Conservation (phyloP, 2,797 vertebrate genomes). For the Phrynocephalus guinanensis region DNA sequence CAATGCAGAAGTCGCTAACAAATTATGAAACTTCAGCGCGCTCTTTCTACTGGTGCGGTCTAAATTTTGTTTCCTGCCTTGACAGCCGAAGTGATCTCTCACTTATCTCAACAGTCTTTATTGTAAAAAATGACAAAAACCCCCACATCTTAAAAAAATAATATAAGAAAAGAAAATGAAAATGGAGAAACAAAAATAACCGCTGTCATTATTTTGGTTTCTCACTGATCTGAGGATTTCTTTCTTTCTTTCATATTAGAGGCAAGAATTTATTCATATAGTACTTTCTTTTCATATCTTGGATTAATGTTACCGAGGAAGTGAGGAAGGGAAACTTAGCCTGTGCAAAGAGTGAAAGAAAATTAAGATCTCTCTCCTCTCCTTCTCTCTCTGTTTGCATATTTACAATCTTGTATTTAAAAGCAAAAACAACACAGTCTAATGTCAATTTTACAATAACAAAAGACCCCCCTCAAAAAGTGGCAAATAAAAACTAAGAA, state of each 20-base stretch:
- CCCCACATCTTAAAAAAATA: constrained; percentile 44
- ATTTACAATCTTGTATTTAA: neutral
- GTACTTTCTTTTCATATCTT: constrained; percentile 28
- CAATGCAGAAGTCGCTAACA: constrained; percentile 73
- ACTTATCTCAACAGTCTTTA: constrained; percentile 65
- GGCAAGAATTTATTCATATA: constrained; percentile 23
- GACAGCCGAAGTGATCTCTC: constrained; percentile 68
- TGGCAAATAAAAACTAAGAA: neutral
- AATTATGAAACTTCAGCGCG: constrained; percentile 68
- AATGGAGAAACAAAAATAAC: constrained; percentile 57
- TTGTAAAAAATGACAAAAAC: constrained; percentile 66
- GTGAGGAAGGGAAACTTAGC: neutral
- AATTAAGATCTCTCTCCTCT: neutral
- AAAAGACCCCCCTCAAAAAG: neutral
- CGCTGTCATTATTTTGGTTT: constrained; percentile 50
- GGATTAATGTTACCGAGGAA: constrained; percentile 10
- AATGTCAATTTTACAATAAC: neutral
- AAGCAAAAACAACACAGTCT: neutral
- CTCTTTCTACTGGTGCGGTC: constrained; percentile 60
- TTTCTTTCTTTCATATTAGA: constrained; percentile 36
- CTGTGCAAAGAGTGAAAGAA: neutral
- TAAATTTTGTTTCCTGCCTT: constrained; percentile 71
- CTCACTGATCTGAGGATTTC: constrained; percentile 49
- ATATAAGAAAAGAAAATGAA: constrained; percentile 43
- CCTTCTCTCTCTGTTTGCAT: no score